Conservation (phyloP, 2,888 invertebrate species). For the Mythimna loreyi region DNA sequence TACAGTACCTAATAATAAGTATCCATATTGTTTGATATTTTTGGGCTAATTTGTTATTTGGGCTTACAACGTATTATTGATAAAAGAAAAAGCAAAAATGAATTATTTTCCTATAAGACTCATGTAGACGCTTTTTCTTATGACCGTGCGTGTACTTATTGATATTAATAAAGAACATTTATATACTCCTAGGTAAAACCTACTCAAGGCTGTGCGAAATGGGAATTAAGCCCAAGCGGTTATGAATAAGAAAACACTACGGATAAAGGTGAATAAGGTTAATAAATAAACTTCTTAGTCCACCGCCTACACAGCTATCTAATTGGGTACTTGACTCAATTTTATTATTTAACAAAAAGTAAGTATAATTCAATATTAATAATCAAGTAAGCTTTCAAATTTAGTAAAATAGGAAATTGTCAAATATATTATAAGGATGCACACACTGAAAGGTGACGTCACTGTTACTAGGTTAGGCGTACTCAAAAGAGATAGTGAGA, state of each 20-base stretch:
- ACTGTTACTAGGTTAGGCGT: too few relatives aligned
- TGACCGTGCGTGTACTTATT: neutral
- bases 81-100: neutral
- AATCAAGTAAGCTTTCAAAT: too few relatives aligned
- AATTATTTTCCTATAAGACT: too few relatives aligned
- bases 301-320: neutral
- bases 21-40: conserved; percentile 20
- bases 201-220: neutral
- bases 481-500: too few relatives aligned
- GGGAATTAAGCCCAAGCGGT: neutral
- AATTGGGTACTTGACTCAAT: too few relatives aligned
- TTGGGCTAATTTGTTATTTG: conserved; percentile 5
- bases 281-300: neutral
- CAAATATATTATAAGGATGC: too few relatives aligned
- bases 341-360: too few relatives aligned
- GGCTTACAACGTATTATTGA: neutral
- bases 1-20: conserved; percentile 12
- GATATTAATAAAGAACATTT: neutral
- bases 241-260: neutral
- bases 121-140: neutral
- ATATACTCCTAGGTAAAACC: neutral
- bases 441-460: too few relatives aligned
- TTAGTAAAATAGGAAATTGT: too few relatives aligned
- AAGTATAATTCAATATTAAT: too few relatives aligned
- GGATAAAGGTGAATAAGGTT: neutral